A percentile compares a stretch with the other conserved stretches of the same genome.
phyloP scores from a whole-genome alignment of 2,888 invertebrate species.

The Listrodromus nycthemerus region DNA sequence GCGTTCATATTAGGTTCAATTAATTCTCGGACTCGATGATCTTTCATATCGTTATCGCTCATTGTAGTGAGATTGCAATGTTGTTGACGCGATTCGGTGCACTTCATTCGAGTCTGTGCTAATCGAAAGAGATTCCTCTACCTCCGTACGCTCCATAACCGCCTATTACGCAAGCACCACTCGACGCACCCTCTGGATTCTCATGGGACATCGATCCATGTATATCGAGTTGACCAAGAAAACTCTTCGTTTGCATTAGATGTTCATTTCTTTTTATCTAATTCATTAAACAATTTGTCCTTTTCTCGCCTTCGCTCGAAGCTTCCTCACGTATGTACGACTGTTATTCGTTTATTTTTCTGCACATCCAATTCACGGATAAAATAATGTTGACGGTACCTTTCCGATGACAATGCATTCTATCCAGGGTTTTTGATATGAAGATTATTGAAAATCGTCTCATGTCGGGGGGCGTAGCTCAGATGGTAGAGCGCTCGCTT shows the following conservation, averaged over 20 bases:
- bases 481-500: conserved; percentile 76
- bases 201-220: conserved; percentile 73
- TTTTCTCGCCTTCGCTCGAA: not conserved
- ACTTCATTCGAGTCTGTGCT: conserved; percentile 8
- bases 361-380: not conserved
- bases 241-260: not conserved
- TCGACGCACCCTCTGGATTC: conserved; percentile 81
- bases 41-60: not conserved
- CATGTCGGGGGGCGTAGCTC: conserved; percentile 72
- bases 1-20: not conserved
- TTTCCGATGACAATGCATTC: not conserved
- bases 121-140: conserved; percentile 32
- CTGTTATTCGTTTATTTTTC: not conserved
- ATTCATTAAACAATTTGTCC: not conserved
- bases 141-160: conserved; percentile 70
- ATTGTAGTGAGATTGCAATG: not conserved
- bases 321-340: not conserved
- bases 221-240: conserved; percentile 8
- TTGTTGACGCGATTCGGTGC: not conserved
- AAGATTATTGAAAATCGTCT: not conserved
- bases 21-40: not conserved
- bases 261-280: not conserved
- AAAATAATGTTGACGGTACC: not conserved
- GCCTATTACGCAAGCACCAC: conserved; percentile 78
- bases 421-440: not conserved